These are phyloP conservation scores for Drosophila borborema DNA, from an alignment of 2,888 invertebrate species.

Conservation along the genomic window DNA sequence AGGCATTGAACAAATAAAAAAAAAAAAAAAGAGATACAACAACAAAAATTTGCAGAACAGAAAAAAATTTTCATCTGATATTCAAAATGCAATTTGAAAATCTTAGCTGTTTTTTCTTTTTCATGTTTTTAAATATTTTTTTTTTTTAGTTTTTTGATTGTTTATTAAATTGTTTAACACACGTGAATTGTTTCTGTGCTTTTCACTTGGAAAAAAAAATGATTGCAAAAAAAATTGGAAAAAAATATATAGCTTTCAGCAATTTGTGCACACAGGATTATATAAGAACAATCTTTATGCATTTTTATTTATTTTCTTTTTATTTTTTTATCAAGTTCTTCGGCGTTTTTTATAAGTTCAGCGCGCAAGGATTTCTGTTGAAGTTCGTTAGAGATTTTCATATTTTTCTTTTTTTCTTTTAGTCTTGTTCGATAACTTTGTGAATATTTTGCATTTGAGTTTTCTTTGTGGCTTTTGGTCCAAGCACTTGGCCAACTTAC, in stretches of 20 bases:
- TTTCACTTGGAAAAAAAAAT: constrained; percentile 68
- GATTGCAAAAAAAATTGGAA: constrained; percentile 71
- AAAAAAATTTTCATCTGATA: constrained; percentile 39
- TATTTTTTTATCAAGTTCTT: constrained; percentile 10
- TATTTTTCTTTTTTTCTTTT: constrained; percentile 15
- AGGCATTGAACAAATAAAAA: constrained; percentile 46
- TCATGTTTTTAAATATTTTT: not conserved
- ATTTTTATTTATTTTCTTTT: constrained; percentile 16
- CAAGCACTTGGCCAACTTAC: constrained; percentile 82
- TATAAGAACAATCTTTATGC: constrained; percentile 43
- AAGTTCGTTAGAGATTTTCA: constrained; percentile 20
- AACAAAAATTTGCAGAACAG: constrained; percentile 41
- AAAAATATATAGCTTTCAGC: constrained; percentile 41
- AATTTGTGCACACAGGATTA: constrained; percentile 50
- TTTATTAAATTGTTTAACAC: constrained; percentile 24
- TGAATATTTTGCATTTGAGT: not conserved
- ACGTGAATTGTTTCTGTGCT: constrained; percentile 30
- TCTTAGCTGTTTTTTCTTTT: constrained; percentile 15
- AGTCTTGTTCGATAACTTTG: constrained; percentile 33
- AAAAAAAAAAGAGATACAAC: constrained; percentile 34
- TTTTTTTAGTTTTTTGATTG: constrained; percentile 7
- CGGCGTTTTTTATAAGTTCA: constrained; percentile 30
- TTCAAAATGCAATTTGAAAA: constrained; percentile 35
- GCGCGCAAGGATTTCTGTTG: constrained; percentile 51
- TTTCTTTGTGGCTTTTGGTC: constrained; percentile 23